phyloP scores from a whole-genome alignment of 2,888 invertebrate genomes.

The Agrilus mali region DNA sequence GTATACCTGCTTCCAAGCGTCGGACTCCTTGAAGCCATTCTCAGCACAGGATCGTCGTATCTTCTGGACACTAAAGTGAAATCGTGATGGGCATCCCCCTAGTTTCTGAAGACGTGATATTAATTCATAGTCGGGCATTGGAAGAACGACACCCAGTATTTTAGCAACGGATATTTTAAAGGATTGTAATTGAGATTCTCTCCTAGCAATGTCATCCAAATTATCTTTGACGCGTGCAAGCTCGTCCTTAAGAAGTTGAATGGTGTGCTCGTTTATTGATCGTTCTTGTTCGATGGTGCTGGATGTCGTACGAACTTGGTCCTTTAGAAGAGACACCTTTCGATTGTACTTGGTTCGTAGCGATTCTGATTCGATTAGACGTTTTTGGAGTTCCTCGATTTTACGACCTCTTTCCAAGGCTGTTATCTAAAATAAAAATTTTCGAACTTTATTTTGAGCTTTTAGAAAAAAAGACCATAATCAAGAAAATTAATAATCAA shows the following conservation, averaged over 20 bases:
- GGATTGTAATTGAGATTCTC: constrained; percentile 66
- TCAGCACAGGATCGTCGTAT: constrained; percentile 46
- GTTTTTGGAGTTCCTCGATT: constrained; percentile 71
- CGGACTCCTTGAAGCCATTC: constrained; percentile 41
- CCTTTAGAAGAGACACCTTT: constrained; percentile 58
- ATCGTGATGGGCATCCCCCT: constrained; percentile 76
- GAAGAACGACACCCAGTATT: constrained; percentile 39
- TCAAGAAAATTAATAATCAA: too few relatives aligned
- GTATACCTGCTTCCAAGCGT: constrained; percentile 38
- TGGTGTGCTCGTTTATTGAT: constrained; percentile 54
- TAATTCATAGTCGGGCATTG: constrained; percentile 47
- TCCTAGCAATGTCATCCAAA: constrained; percentile 58
- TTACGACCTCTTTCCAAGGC: constrained; percentile 72
- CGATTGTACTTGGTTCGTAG: constrained; percentile 61
- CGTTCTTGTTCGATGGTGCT: constrained; percentile 60
- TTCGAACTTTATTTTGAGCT: too few relatives aligned
- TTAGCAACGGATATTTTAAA: constrained; percentile 51
- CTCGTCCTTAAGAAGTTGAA: constrained; percentile 62
- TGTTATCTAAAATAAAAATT: constrained; percentile 49
- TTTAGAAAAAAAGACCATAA: too few relatives aligned
- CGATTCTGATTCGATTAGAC: constrained; percentile 68
- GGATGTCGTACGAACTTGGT: constrained; percentile 53
- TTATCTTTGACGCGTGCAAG: constrained; percentile 60
- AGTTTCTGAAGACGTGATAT: constrained; percentile 62
- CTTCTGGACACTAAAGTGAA: constrained; percentile 72